phyloP scores from a whole-genome alignment of 2,113 vertebrate species.

The Heteronetta atricapilla region DNA sequence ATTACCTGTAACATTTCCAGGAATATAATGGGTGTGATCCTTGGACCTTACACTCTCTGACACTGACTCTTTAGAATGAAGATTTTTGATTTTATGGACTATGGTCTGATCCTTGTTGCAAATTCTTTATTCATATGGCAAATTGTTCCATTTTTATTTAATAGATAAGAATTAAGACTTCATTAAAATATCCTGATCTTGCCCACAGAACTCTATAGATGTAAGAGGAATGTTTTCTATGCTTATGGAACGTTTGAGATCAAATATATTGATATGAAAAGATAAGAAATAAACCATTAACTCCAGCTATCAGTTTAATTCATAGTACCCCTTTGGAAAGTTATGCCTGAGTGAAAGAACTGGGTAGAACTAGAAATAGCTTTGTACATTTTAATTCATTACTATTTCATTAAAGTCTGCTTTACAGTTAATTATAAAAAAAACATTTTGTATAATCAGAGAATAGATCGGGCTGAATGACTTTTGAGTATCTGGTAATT shows the following conservation, averaged over 20 bases:
- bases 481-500: conserved; percentile 29
- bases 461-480: conserved; percentile 5
- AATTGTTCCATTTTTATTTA: neutral
- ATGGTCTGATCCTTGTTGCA: neutral
- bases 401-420: conserved; percentile 41
- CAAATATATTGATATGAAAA: neutral
- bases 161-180: neutral
- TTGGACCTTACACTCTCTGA: neutral
- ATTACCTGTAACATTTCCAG: neutral
- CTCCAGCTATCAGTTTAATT: neutral
- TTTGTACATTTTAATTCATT: conserved; percentile 21
- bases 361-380: conserved; percentile 11
- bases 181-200: neutral
- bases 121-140: neutral
- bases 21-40: neutral
- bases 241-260: conserved; percentile 4
- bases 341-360: neutral
- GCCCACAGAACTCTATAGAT: neutral
- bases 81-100: neutral
- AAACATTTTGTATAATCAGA: conserved; percentile 38
- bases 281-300: conserved; percentile 19
- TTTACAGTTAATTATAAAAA: conserved; percentile 24
- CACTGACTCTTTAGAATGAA: neutral
- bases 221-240: neutral
- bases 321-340: neutral